Conservation (phyloP, 2,797 vertebrate species). For the Muraenolepis orangiensis region DNA sequence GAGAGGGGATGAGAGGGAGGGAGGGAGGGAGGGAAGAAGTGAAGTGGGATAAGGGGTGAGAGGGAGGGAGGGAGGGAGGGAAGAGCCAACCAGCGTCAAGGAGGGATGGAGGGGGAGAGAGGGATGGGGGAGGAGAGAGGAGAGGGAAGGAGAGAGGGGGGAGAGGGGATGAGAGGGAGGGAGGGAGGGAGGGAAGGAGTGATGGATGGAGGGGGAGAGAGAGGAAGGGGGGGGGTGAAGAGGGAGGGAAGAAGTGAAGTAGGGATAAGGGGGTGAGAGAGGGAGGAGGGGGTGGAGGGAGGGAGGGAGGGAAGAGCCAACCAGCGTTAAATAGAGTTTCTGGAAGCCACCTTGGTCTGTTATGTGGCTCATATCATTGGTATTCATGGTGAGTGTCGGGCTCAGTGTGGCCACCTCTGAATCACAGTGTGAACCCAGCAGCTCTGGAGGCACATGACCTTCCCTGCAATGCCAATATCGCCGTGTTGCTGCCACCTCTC, state of each 20-base stretch:
- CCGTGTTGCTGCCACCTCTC: background rate
- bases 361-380: background rate
- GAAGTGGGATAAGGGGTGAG: background rate
- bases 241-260: too few species aligned
- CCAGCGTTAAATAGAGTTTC: background rate
- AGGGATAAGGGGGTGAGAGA: too few species aligned
- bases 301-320: background rate
- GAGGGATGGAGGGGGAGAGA: too few species aligned
- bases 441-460: background rate
- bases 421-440: background rate
- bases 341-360: background rate
- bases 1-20: constrained; percentile 1
- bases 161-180: background rate
- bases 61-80: background rate
- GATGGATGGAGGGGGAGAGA: background rate
- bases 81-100: too few species aligned
- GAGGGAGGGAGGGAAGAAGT: background rate
- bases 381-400: background rate
- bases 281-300: too few species aligned
- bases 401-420: background rate
- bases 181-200: too few species aligned
- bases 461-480: background rate
- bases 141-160: background rate
- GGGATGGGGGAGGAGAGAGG: too few species aligned
- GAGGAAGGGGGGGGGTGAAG: background rate